These are phyloP conservation scores for Anseranas semipalmata DNA, from an alignment of 2,113 vertebrate species.

Conservation along the genomic window DNA sequence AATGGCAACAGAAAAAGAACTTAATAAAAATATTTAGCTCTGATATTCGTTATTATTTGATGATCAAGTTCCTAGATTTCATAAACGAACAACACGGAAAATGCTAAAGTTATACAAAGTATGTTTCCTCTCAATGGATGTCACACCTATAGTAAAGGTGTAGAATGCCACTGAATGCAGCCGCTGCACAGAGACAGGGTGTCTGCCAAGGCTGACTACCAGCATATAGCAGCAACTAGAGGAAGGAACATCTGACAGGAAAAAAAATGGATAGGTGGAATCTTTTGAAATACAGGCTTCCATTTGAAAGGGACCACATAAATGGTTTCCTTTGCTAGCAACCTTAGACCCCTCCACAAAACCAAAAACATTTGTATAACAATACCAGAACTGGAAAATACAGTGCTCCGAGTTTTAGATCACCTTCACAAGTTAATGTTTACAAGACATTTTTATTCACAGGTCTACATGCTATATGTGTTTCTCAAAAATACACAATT, in stretches of 20 bases:
- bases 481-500: background rate
- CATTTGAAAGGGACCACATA: background rate
- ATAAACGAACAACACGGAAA: background rate
- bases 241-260: background rate
- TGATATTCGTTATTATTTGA: background rate
- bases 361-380: background rate
- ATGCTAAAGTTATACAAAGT: background rate
- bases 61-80: background rate
- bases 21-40: background rate
- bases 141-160: background rate
- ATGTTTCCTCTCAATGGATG: background rate
- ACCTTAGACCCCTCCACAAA: background rate
- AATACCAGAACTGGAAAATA: background rate
- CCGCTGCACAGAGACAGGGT: background rate
- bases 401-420: background rate
- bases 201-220: background rate
- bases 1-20: background rate
- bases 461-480: background rate
- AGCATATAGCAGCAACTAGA: background rate
- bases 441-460: background rate
- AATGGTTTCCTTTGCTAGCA: background rate
- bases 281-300: background rate
- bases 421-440: background rate
- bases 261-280: background rate
- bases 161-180: background rate